phyloP scores from a whole-genome alignment of 2,888 invertebrate genomes.

The Hirtodrosophila duncani region DNA sequence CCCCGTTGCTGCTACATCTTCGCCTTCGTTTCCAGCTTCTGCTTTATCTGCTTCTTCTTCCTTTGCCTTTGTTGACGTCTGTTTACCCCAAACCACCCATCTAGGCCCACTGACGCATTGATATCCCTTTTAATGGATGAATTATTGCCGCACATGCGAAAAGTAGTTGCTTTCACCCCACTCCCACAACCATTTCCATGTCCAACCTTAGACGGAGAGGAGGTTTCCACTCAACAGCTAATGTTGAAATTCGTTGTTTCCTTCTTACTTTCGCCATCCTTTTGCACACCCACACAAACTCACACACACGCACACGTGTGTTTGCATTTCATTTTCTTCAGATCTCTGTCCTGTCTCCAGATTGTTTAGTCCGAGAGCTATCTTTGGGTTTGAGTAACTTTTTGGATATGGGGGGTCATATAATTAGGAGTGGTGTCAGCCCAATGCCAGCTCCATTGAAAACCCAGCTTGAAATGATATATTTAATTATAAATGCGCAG shows the following conservation, averaged over 20 bases:
- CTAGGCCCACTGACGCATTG: slow-evolving; percentile 57
- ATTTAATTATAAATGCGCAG: slow-evolving; percentile 50
- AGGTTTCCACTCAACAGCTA: slow-evolving; percentile 32
- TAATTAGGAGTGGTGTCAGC: slow-evolving; percentile 55
- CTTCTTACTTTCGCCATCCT: slow-evolving; percentile 49
- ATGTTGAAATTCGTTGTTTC: slow-evolving; percentile 26
- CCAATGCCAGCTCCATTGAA: slow-evolving; percentile 44
- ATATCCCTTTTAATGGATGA: slow-evolving; percentile 77
- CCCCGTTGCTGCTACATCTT: slow-evolving; percentile 48
- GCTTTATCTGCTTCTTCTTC: background rate
- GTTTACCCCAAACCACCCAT: slow-evolving; percentile 8
- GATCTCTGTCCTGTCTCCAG: slow-evolving; percentile 34
- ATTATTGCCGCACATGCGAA: slow-evolving; percentile 77
- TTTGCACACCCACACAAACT: slow-evolving; percentile 30
- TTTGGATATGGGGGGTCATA: no score
- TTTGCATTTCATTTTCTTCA: slow-evolving; percentile 70
- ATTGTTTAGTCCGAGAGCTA: slow-evolving; percentile 44
- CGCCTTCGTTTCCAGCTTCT: slow-evolving; percentile 32
- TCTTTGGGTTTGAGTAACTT: slow-evolving; percentile 24
- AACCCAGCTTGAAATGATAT: slow-evolving; percentile 25
- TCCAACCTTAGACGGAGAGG: slow-evolving; percentile 16
- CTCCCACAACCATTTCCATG: background rate
- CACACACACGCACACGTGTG: slow-evolving; percentile 38
- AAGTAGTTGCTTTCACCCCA: slow-evolving; percentile 68
- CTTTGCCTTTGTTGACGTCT: slow-evolving; percentile 23